Evolutionary conservation across 1,140 invertebrate species (phyloP).

Genomic region (Laupala kohalensis): DNA sequence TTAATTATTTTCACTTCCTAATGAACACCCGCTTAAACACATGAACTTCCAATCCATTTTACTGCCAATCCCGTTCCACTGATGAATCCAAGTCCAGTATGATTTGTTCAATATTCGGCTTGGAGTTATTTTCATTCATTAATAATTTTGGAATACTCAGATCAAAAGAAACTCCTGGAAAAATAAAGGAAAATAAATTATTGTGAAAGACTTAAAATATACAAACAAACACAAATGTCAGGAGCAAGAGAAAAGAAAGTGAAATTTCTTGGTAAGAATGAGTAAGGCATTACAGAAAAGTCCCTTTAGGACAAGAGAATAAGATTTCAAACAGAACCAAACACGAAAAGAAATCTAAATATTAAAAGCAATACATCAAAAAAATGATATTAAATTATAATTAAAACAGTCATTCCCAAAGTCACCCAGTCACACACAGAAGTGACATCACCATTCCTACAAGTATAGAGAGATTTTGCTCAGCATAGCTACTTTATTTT

Average conservation of each 20-base stretch:
- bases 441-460: too few species aligned
- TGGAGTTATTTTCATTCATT: slow-evolving; percentile 5
- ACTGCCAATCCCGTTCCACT: slow-evolving; percentile 13
- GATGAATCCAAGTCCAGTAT: slow-evolving; percentile 15
- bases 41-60: slow-evolving; percentile 1
- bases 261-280: neutral
- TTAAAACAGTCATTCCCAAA: too few species aligned
- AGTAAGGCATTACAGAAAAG: neutral
- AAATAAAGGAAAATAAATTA: neutral
- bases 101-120: slow-evolving; percentile 15
- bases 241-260: neutral
- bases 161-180: slow-evolving; percentile 7
- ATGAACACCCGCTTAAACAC: neutral
- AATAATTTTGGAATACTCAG: slow-evolving; percentile 7
- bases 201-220: neutral
- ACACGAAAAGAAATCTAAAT: neutral
- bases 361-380: neutral
- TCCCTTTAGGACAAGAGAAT: neutral
- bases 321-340: neutral
- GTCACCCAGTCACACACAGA: too few species aligned
- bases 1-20: neutral
- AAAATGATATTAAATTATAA: too few species aligned
- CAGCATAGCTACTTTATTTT: too few species aligned
- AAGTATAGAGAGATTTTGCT: too few species aligned
- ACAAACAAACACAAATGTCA: neutral